phyloP scores from a whole-genome alignment of 2,113 vertebrate genomes.

The Aix galericulata region DNA sequence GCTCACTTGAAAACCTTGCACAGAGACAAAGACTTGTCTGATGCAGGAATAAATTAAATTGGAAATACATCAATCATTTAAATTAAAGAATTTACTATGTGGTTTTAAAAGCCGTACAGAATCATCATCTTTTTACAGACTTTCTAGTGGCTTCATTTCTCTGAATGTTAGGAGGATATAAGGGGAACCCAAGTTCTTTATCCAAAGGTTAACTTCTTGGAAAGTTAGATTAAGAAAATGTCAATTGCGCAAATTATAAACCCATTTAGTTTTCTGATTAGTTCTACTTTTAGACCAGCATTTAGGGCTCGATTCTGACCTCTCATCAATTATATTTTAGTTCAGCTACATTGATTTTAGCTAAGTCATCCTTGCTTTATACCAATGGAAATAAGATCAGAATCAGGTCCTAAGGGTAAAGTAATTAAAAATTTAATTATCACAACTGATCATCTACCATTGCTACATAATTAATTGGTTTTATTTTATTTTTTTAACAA shows the following conservation, averaged over 20 bases:
- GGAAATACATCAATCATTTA: slow-evolving; percentile 56
- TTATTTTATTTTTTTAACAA: background rate
- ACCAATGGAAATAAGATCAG: slow-evolving; percentile 25
- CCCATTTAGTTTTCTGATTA: slow-evolving; percentile 69
- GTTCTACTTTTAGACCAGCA: slow-evolving; percentile 37
- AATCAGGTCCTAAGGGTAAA: slow-evolving; percentile 54
- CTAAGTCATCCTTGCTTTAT: slow-evolving; percentile 19
- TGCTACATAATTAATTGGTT: background rate
- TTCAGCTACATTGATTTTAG: slow-evolving; percentile 42
- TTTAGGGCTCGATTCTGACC: slow-evolving; percentile 43
- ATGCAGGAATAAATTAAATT: slow-evolving; percentile 46
- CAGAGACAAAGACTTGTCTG: background rate
- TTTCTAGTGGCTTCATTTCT: slow-evolving; percentile 56
- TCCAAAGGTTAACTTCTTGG: slow-evolving; percentile 78
- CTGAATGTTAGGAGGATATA: slow-evolving; percentile 66
- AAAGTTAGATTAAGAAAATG: slow-evolving; percentile 69
- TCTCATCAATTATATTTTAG: slow-evolving; percentile 38
- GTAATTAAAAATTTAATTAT: slow-evolving; percentile 63
- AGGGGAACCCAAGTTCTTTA: slow-evolving; percentile 67
- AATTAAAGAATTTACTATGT: slow-evolving; percentile 66
- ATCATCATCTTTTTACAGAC: slow-evolving; percentile 62
- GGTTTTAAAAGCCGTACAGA: slow-evolving; percentile 55
- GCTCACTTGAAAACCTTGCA: background rate
- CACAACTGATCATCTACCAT: slow-evolving; percentile 26
- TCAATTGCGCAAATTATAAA: slow-evolving; percentile 76